Percentiles rank a stretch among this genome's conserved stretches.
These are phyloP conservation scores for Potorous gilbertii DNA, from an alignment of 2,797 vertebrate species.

Conservation along the genomic window DNA sequence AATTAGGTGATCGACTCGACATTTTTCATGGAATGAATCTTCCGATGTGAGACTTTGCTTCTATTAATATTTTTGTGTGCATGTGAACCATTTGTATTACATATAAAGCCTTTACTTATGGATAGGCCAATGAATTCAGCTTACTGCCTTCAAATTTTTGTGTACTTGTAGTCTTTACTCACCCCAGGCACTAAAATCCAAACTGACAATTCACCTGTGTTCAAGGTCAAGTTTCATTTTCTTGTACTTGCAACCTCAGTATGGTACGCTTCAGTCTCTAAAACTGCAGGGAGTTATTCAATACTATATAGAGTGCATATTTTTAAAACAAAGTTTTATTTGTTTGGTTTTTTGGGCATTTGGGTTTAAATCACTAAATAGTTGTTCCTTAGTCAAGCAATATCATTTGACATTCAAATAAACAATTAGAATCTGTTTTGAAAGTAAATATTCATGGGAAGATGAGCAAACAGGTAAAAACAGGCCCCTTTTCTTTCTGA, in stretches of 20 bases:
- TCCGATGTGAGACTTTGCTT: too few relatives aligned
- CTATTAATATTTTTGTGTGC: too few relatives aligned
- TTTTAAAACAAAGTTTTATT: constrained; percentile 5
- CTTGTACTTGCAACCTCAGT: not conserved
- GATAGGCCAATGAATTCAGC: constrained; percentile 1
- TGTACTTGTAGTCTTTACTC: constrained; percentile 23
- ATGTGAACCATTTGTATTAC: too few relatives aligned
- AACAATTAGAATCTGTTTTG: not conserved
- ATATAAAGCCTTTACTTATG: not conserved
- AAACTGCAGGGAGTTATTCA: too few relatives aligned
- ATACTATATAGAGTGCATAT: too few relatives aligned
- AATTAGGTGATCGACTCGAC: too few relatives aligned
- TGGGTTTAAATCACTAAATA: constrained; percentile 5
- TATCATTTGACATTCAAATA: constrained; percentile 5
- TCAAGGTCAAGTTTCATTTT: constrained; percentile 28
- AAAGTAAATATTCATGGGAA: constrained; percentile 34
- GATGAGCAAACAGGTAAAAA: not conserved
- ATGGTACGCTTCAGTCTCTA: too few relatives aligned
- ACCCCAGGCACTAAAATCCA: constrained; percentile 11
- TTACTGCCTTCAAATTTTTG: not conserved
- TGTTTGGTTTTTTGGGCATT: constrained; percentile 20
- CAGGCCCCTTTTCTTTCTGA: constrained; percentile 2
- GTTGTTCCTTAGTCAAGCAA: constrained; percentile 14
- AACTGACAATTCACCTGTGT: not conserved
- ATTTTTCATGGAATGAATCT: too few relatives aligned